Evolutionary conservation across 2,888 invertebrate genomes (phyloP), one percentile per base, ranked within the genome.

Genomic region (Watsonalla binaria): DNA sequence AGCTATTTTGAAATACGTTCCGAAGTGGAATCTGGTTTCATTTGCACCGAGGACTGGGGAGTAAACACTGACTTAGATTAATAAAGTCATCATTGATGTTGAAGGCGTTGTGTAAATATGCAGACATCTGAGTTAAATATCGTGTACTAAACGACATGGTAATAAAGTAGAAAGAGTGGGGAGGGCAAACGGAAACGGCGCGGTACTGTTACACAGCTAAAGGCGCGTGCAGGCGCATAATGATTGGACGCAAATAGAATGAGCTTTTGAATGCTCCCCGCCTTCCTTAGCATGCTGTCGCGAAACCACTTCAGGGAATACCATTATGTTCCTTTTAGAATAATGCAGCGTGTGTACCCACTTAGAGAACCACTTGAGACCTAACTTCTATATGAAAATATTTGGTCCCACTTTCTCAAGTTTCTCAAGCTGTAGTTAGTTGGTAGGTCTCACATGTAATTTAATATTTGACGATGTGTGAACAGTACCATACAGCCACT

Each of bases 141-240:
- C 66, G 68, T 61, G 68, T 77, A 80, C 81, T 37, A 80, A 81
- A 82, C 79, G 76, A 75, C 65, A 76, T 63, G 70, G 74, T 78
- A 78, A 77, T 80, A 78, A 76, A 73, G 69, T 66, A 69, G 74
- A 75, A 74, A 74, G 69, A 76, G 74, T 64, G 73, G 81, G 76
- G 79, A 71, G 76, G 72, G 74, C 76, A 67, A 84, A 76, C 88
- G 89, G 89, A 88, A 88, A 86, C 80, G 85, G 73, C 72, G 74
- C 66, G 78, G 80, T 86, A 85, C 85, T 82, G 86, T 84, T 86
- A 84, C 84, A 85, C 83, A 85, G 86, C 84, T 78, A 80, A 71
- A 84, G 81, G 79, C 81, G 87, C 86, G 87, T 88, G 89, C 75
- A 70, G 74, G 69, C 72, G 89, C 89, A 90, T 90, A 90, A 89